Percentiles rank a stretch among this genome's conserved stretches.
Evolutionary conservation across 2,888 invertebrate species (phyloP).

Genomic region (Eupsilia transversa): DNA sequence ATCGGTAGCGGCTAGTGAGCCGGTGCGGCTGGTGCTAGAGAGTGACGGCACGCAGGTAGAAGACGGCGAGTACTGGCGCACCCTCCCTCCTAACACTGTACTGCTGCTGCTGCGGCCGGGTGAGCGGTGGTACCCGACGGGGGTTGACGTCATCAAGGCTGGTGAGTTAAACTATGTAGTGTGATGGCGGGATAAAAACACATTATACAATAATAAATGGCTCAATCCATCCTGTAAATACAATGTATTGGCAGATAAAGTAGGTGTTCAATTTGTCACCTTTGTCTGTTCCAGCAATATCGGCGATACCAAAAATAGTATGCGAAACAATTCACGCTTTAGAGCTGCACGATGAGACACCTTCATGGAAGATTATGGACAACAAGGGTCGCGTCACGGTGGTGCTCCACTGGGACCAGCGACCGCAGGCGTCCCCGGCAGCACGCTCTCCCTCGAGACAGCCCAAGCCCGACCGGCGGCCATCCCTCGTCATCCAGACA

Average conservation of each 20-base stretch:
- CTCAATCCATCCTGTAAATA: no score
- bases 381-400: conserved; percentile 99
- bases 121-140: conserved; percentile 98
- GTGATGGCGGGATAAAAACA: not conserved
- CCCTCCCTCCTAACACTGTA: conserved; percentile 97
- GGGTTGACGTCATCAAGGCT: conserved; percentile 98
- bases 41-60: conserved; percentile 99
- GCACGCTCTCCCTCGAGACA: conserved; percentile 89
- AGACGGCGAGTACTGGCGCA: conserved; percentile 98
- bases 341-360: conserved; percentile 98
- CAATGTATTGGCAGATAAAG: not conserved
- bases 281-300: conserved; percentile 93
- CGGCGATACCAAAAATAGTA: conserved; percentile 98
- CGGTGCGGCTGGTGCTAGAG: conserved; percentile 97
- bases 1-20: conserved; percentile 96
- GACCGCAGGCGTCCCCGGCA: conserved; percentile 92
- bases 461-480: conserved; percentile 91
- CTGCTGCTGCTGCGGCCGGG: conserved; percentile 96
- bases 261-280: conserved; percentile 12
- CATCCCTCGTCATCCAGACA: conserved; percentile 94
- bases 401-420: conserved; percentile 99
- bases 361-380: conserved; percentile 99
- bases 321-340: conserved; percentile 99
- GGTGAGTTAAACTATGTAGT: conserved; percentile 90
- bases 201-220: not conserved